Evolutionary conservation across 2,888 invertebrate genomes (phyloP), one percentile per base, ranked within the genome.

Genomic region (Cataglyphis rosenhaueri): DNA sequence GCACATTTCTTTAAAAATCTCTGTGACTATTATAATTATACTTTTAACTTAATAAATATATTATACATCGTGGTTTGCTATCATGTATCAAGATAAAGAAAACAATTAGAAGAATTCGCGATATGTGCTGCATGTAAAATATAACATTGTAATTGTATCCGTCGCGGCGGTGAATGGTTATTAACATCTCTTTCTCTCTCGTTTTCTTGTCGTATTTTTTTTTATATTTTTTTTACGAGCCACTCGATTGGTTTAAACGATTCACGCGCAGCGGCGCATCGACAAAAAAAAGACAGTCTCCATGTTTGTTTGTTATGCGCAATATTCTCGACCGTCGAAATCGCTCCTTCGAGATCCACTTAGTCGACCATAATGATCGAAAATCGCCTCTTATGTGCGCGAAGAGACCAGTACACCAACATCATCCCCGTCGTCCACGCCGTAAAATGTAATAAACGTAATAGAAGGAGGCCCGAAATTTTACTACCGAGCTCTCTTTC

Each of bases 381-480:
- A 89, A 89, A 89, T 89, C 89, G 87, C 82, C 81, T 84, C 84
- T 88, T 89, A 84, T 65, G 64, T 81, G 70, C 84, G 81, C 81
- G 84, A 81, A 48, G 38, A 65, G 71, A 52, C 62, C 78, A 52
- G 70, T 79, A 29, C 15, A 18, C 75, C n/a, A 29, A 64, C 68
- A 81, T 78, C 66, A 44, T 84, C 65, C 76, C 84, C 70, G 10
- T 82, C 62, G 48, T 68, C 29, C 83, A 21, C 12, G 32, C 38
- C 15, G 83, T 44, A 44, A 44, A 44, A 44, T 44, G 82, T 70
- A 81, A 83, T 89, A 89, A 88, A 87, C 73, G 61, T 25, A 44
- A 15, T 44, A 38, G 52, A 38, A 38, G 59, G 48, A 25, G 29
- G 68, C 44, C 65, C 61, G 52, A 84, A 87, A 87, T 85, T 88